phyloP scores from a whole-genome alignment of 2,113 vertebrate species.

The Lagopus muta region DNA sequence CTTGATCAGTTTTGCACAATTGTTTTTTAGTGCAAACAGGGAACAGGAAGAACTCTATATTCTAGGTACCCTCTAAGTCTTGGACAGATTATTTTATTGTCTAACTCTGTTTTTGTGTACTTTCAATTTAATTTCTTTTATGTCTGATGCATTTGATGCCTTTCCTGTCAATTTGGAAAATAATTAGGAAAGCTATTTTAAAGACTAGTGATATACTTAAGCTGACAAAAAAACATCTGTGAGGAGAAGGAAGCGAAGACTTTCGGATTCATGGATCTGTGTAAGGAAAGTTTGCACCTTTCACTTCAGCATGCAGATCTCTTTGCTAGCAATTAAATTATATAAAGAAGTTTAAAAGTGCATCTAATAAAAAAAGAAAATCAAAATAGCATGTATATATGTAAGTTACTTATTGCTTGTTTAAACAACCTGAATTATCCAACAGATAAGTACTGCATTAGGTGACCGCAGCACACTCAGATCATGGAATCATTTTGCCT shows the following conservation, averaged over 20 bases:
- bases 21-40: not conserved
- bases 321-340: not conserved
- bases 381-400: not conserved
- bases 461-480: not conserved
- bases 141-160: constrained; percentile 23
- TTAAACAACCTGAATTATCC: not conserved
- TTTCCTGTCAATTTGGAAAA: not conserved
- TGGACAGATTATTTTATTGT: constrained; percentile 21
- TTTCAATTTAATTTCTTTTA: constrained; percentile 53
- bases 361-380: not conserved
- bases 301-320: not conserved
- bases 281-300: not conserved
- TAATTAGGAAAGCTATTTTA: constrained; percentile 20
- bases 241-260: not conserved
- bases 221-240: not conserved
- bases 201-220: not conserved
- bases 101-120: constrained; percentile 5
- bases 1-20: not conserved
- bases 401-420: not conserved
- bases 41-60: not conserved
- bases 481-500: not conserved
- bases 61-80: not conserved
- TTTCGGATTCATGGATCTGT: not conserved
- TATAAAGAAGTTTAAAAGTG: not conserved
- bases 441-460: not conserved